phyloP scores from a whole-genome alignment of 2,797 vertebrate genomes.

The Cryptoblepharus egeriae region DNA sequence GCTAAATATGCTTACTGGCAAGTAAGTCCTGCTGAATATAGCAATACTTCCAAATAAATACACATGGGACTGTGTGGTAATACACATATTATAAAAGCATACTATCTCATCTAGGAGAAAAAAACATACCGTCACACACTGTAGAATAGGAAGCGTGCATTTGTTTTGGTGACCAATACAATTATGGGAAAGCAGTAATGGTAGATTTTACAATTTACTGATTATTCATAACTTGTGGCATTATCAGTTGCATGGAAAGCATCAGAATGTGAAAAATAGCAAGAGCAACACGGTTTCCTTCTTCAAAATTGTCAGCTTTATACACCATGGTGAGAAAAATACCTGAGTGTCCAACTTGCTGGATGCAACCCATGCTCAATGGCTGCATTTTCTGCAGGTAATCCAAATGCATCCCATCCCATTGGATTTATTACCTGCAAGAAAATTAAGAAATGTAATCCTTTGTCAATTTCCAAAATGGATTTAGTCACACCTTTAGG shows the following conservation, averaged over 20 bases:
- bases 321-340: not conserved
- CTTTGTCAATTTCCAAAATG: not conserved
- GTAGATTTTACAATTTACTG: not conserved
- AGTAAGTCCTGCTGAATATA: not conserved
- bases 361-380: slow-evolving; percentile 91
- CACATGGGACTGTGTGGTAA: too few relatives aligned
- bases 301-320: not conserved
- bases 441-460: slow-evolving; percentile 26
- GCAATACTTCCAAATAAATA: too few relatives aligned
- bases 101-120: not conserved
- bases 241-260: not conserved
- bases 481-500: not conserved
- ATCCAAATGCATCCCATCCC: slow-evolving; percentile 98
- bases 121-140: too few relatives aligned
- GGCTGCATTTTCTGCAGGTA: slow-evolving; percentile 97
- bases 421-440: slow-evolving; percentile 95
- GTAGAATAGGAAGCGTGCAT: not conserved
- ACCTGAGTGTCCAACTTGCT: slow-evolving; percentile 93
- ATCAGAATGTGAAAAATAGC: not conserved
- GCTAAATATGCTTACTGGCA: too few relatives aligned
- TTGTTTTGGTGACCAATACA: not conserved
- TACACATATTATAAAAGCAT: not conserved
- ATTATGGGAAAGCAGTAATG: not conserved
- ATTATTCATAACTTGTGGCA: not conserved
- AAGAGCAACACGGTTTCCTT: not conserved